phyloP scores from a whole-genome alignment of 1,140 invertebrate genomes.

The Monomorium pharaonis region DNA sequence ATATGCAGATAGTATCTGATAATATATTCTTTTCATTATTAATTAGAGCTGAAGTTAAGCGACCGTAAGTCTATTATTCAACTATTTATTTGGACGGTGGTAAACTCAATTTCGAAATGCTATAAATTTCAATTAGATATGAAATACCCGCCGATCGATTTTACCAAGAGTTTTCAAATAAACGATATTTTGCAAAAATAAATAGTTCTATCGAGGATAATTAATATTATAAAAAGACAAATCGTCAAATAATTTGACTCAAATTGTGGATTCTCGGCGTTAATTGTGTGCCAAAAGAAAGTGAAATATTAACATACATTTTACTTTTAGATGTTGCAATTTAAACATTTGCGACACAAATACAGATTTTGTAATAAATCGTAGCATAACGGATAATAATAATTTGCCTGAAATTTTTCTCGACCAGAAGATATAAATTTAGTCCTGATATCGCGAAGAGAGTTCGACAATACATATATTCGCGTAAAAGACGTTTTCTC shows the following conservation, averaged over 20 bases:
- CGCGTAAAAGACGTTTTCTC: neutral
- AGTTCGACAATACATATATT: neutral
- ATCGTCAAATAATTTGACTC: too few relatives aligned
- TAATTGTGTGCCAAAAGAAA: neutral
- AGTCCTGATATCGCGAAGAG: neutral
- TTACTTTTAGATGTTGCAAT: too few relatives aligned
- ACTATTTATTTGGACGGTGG: neutral
- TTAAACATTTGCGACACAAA: neutral
- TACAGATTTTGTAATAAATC: neutral
- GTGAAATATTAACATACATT: too few relatives aligned
- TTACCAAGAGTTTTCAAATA: conserved; percentile 1
- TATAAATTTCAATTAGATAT: neutral
- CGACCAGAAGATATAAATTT: neutral
- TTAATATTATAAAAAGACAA: neutral
- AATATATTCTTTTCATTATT: neutral
- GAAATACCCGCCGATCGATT: neutral
- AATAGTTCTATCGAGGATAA: neutral
- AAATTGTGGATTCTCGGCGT: neutral
- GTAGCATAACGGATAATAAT: neutral
- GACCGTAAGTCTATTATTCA: neutral
- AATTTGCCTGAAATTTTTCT: neutral
- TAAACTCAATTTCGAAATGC: neutral
- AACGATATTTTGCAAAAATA: neutral
- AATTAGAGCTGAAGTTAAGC: neutral
- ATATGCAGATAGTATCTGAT: neutral